phyloP scores from a whole-genome alignment of 2,113 vertebrate species.

The Aegotheles bennettii region DNA sequence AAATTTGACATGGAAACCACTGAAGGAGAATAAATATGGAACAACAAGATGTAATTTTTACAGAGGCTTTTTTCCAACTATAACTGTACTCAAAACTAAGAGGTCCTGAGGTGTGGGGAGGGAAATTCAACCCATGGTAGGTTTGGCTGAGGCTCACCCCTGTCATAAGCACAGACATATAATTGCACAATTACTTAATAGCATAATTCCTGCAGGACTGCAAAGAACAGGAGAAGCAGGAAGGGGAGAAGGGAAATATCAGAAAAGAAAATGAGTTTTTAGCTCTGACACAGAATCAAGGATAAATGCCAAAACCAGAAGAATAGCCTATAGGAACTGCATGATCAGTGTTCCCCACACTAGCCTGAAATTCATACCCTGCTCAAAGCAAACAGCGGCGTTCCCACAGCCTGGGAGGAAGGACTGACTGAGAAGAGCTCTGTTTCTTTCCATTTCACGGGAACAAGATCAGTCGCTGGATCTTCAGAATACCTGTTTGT shows the following conservation, averaged over 20 bases:
- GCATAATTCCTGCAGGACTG: not conserved
- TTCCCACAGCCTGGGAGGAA: not conserved
- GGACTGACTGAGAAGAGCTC: not conserved
- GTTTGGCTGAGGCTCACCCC: not conserved
- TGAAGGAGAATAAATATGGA: conserved; percentile 63
- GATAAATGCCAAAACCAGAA: not conserved
- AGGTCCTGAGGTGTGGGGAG: conserved; percentile 25
- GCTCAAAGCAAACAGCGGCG: not conserved
- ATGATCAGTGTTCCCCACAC: not conserved
- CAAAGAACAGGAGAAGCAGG: not conserved
- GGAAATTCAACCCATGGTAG: not conserved
- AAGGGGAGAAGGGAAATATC: not conserved
- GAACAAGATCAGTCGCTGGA: not conserved
- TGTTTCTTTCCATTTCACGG: not conserved
- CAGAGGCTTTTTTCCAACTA: conserved; percentile 6
- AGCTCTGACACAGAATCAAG: not conserved
- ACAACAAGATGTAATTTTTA: conserved; percentile 58
- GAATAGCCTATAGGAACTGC: not conserved
- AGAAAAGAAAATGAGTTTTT: not conserved
- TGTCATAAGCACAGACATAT: not conserved
- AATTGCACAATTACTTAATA: not conserved
- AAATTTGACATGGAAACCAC: conserved; percentile 59
- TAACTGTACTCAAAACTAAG: not conserved
- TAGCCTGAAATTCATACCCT: not conserved
- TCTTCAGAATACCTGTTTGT: not conserved